Conservation (phyloP, 2,113 vertebrate genomes). For the Barbus barbus region DNA sequence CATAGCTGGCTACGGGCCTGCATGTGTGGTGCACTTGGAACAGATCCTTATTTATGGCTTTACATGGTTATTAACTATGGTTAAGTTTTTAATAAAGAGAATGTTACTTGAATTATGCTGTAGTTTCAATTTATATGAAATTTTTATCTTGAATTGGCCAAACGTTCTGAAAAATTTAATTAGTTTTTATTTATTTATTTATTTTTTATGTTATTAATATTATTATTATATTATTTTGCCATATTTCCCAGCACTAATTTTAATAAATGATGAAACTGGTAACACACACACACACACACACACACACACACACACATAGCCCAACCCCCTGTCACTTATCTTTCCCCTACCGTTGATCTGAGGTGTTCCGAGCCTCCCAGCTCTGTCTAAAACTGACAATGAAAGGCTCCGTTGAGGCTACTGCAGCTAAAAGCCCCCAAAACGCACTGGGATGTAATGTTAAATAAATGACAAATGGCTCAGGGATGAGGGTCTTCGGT, state of each 20-base stretch:
- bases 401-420: slow-evolving; percentile 30
- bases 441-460: slow-evolving; percentile 24
- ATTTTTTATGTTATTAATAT: too few relatives aligned
- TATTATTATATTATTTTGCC: too few relatives aligned
- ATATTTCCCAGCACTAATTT: not conserved
- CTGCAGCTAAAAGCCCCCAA: slow-evolving; percentile 31
- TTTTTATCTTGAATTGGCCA: too few relatives aligned
- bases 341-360: slow-evolving; percentile 13
- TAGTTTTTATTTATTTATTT: too few relatives aligned
- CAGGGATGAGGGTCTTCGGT: slow-evolving; percentile 1
- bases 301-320: not conserved
- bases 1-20: too few relatives aligned
- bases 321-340: slow-evolving; percentile 29
- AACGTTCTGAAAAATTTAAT: too few relatives aligned
- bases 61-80: too few relatives aligned
- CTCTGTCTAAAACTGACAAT: slow-evolving; percentile 45
- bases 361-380: slow-evolving; percentile 48
- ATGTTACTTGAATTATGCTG: too few relatives aligned
- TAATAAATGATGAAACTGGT: not conserved
- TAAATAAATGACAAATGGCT: slow-evolving; percentile 50
- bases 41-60: too few relatives aligned
- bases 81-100: too few relatives aligned
- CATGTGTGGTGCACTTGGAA: too few relatives aligned
- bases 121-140: too few relatives aligned
- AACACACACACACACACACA: not conserved